Evolutionary conservation across 2,888 invertebrate species (phyloP), one percentile per base, ranked within the genome.

Genomic region (Leptopilina drosophilae): DNA sequence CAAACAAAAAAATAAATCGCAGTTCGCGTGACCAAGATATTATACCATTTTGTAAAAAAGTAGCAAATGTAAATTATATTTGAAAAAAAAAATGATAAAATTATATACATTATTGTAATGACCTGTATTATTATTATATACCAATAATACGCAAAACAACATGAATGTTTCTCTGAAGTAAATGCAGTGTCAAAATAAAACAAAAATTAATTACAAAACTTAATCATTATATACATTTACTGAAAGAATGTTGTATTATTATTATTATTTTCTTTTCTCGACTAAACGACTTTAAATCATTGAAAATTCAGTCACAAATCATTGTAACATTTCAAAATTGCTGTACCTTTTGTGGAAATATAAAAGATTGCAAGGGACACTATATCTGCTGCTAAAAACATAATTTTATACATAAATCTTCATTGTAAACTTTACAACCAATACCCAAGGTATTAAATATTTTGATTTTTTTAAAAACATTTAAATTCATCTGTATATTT

Each of bases 1-100:
- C 12, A 49, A 49, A 49, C 4, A 11, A 49, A 49, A 49, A 49
- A 49, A 49, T 1, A 49, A 9, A 49, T 9, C 20, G 3, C 62
- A 62, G 20, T n/a, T 62, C 15, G 62, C 62, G 62, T 62, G 62
- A 62, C 20, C 20, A 62, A 62, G 62, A 62, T 62, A 20, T 62
- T 15, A 20, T 20, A 20, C 8, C 9, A 12, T 11, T 49, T 62
- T 59, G 9, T 20, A 62, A 20, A 62, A 62, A 62, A 62, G 20
- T 15, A 15, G 6, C 15, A 62, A 62, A 62, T 62, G 62, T 15
- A 15, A 62, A 62, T 62, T 62, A 15, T 20, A 62, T 59, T 59
- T 59, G 59, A 59, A 15, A 62, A 62, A 26, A 33, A 62, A 62
- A 20, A 11, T 49, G 20, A 20, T 62, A 20, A 15, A 62, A 62